A percentile compares a stretch with the other conserved stretches of the same genome.
Conservation (phyloP, 1,140 invertebrate genomes). For the Drosophila nikananu region DNA sequence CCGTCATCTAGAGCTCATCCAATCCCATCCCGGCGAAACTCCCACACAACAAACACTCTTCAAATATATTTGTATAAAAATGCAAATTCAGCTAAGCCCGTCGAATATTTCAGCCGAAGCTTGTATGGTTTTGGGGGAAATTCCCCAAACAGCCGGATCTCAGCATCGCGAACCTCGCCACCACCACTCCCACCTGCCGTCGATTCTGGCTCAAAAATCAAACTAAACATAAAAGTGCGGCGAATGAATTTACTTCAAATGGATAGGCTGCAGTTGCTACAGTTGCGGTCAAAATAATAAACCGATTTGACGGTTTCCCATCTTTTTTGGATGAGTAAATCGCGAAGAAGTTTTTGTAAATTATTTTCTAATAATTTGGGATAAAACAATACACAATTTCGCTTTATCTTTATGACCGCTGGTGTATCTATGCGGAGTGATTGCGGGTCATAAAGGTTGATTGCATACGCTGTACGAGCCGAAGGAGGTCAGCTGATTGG, state of each 20-base stretch:
- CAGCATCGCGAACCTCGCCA: constrained; percentile 14
- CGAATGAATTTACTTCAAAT: constrained; percentile 64
- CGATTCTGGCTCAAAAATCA: constrained; percentile 78
- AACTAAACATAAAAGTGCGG: constrained; percentile 77
- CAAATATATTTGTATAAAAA: constrained; percentile 84
- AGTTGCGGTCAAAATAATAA: constrained; percentile 4
- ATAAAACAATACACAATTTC: not conserved
- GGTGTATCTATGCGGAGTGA: constrained; percentile 4
- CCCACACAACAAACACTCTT: constrained; percentile 63
- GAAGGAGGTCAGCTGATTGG: constrained; percentile 78
- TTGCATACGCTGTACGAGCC: constrained; percentile 64
- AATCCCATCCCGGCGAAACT: constrained; percentile 34
- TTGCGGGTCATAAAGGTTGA: constrained; percentile 63
- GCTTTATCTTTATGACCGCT: not conserved
- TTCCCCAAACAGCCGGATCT: constrained; percentile 28
- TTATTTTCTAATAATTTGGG: not conserved
- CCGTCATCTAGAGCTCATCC: constrained; percentile 43
- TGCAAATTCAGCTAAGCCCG: constrained; percentile 82
- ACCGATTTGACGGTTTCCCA: too few relatives aligned
- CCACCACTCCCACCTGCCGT: constrained; percentile 42
- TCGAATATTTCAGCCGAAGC: constrained; percentile 76
- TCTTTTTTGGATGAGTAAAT: too few relatives aligned
- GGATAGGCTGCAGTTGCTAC: constrained; percentile 2
- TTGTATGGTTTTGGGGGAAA: constrained; percentile 65
- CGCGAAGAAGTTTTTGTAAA: too few relatives aligned